Conservation (phyloP, 2,888 invertebrate genomes). For the Idaea aversata region DNA sequence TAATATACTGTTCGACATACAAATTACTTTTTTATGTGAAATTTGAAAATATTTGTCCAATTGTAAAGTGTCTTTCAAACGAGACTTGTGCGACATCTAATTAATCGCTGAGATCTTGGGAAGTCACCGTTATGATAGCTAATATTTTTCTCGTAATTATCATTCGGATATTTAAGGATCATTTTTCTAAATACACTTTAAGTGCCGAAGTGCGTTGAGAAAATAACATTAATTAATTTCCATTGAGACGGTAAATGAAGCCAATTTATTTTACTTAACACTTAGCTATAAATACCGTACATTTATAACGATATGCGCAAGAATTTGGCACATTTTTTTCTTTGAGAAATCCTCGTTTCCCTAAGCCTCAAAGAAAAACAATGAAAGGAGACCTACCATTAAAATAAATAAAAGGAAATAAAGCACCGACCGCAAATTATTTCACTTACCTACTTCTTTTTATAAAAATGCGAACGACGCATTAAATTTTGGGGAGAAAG, state of each 20-base stretch:
- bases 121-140: constrained; percentile 8
- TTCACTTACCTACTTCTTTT: constrained; percentile 80
- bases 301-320: constrained; percentile 57
- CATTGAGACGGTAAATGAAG: constrained; percentile 54
- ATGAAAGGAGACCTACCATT: constrained; percentile 75
- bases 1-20: background rate
- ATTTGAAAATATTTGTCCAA: background rate
- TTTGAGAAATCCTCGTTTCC: constrained; percentile 55
- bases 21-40: background rate
- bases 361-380: constrained; percentile 66
- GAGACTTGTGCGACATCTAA: background rate
- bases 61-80: background rate
- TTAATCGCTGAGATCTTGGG: background rate
- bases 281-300: constrained; percentile 51
- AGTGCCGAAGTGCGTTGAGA: constrained; percentile 5
- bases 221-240: constrained; percentile 48
- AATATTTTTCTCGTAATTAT: background rate
- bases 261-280: constrained; percentile 59
- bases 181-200: background rate
- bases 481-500: constrained; percentile 81
- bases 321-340: constrained; percentile 62
- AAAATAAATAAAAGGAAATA: constrained; percentile 80
- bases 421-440: constrained; percentile 78
- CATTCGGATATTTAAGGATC: background rate
- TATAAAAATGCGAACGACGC: constrained; percentile 80